These are phyloP conservation scores for Protonemura montana DNA, from an alignment of 2,888 invertebrate species.

Conservation along the genomic window DNA sequence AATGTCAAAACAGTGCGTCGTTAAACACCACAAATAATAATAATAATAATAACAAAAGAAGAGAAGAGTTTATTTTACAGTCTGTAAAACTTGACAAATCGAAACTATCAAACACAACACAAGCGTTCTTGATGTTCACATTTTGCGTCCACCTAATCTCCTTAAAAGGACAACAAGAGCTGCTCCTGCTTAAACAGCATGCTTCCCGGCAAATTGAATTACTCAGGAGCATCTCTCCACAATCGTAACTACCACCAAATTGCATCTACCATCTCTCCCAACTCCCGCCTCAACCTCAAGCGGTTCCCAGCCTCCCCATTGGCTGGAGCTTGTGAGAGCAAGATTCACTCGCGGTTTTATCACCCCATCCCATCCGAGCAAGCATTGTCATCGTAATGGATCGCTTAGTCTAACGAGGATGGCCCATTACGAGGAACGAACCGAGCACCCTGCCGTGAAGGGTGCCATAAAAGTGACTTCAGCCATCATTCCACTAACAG, in stretches of 20 bases:
- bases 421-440: slow-evolving; percentile 9
- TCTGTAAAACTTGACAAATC: neutral
- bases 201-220: slow-evolving; percentile 15
- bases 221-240: neutral
- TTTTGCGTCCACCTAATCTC: neutral
- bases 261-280: slow-evolving; percentile 26
- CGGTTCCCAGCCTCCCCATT: neutral
- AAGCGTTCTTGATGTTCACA: neutral
- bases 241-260: slow-evolving; percentile 33
- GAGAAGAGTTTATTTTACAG: no score
- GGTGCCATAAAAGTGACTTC: neutral
- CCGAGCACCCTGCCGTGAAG: neutral
- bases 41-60: no score
- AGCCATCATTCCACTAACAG: neutral
- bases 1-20: no score
- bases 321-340: neutral
- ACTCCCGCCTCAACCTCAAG: neutral
- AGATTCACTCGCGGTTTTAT: slow-evolving; percentile 39
- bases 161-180: slow-evolving; percentile 33
- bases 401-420: slow-evolving; percentile 44
- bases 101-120: neutral
- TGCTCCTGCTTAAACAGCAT: neutral
- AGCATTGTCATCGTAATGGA: slow-evolving; percentile 31
- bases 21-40: no score
- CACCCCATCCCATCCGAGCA: neutral